Evolutionary conservation across 2,797 vertebrate species (phyloP).

Genomic region (Aphelocoma californica): DNA sequence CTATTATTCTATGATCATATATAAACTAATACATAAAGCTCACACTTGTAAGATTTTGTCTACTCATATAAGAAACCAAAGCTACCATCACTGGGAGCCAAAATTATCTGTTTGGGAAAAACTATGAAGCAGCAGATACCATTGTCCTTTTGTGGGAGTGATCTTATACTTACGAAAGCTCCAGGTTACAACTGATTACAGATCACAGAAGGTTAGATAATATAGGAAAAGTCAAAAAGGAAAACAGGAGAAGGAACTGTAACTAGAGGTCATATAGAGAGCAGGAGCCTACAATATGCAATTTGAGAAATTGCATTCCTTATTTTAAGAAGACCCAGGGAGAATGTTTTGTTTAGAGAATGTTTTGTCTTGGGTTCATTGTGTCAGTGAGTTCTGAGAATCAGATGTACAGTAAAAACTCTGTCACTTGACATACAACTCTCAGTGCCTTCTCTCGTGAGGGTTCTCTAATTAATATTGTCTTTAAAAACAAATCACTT

Average conservation of each 20-base stretch:
- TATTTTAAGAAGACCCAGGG: neutral
- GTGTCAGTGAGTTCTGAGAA: neutral
- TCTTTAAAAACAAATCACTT: conserved; percentile 35
- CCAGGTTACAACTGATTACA: neutral
- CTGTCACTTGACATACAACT: neutral
- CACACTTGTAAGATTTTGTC: neutral
- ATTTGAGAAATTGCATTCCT: neutral
- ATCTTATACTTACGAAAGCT: neutral
- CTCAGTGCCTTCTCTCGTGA: neutral
- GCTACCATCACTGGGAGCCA: neutral
- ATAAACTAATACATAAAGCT: neutral
- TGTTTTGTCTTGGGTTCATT: neutral
- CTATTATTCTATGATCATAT: neutral
- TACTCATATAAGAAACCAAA: neutral
- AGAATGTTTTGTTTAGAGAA: neutral
- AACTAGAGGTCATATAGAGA: neutral
- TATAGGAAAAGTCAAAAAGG: neutral
- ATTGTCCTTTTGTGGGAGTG: neutral
- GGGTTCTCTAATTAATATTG: neutral
- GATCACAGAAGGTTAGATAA: neutral
- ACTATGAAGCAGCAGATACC: neutral
- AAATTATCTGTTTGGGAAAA: neutral
- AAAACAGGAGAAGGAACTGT: neutral
- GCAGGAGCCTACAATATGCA: neutral
- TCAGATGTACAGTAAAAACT: neutral